Percentiles rank a stretch among this genome's conserved stretches.
Conservation (phyloP, 2,113 vertebrate genomes). For the Eublepharis macularius region DNA sequence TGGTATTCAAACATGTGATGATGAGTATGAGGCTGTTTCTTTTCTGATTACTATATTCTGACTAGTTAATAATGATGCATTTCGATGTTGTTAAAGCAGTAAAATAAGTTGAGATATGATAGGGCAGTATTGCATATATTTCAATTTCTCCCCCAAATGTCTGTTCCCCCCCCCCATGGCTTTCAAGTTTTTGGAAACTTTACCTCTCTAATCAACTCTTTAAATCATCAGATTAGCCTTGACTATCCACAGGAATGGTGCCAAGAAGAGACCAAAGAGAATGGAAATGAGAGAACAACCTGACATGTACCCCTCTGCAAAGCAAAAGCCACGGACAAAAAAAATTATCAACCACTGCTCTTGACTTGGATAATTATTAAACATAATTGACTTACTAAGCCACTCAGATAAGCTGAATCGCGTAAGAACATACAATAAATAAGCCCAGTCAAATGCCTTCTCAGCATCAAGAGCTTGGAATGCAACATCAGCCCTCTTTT, state of each 20-base stretch:
- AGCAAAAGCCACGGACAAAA: not conserved
- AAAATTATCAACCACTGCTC: not conserved
- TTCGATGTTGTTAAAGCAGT: too few relatives aligned
- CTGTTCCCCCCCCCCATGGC: too few relatives aligned
- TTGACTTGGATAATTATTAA: not conserved
- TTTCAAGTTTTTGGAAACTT: too few relatives aligned
- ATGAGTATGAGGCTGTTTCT: too few relatives aligned
- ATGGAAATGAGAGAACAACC: not conserved
- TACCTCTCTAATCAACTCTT: not conserved
- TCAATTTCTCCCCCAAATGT: too few relatives aligned
- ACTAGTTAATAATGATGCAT: too few relatives aligned
- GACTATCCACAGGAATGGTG: not conserved
- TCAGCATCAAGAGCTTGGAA: not conserved
- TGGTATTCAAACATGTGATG: too few relatives aligned
- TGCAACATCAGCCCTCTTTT: not conserved
- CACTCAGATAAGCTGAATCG: not conserved
- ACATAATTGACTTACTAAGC: not conserved
- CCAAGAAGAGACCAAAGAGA: not conserved
- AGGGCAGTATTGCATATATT: too few relatives aligned
- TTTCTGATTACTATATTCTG: too few relatives aligned
- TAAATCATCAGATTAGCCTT: not conserved
- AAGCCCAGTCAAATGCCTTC: not conserved
- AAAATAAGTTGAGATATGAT: too few relatives aligned
- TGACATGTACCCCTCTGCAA: not conserved
- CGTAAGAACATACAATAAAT: not conserved